Conservation (phyloP, 2,888 invertebrate genomes). For the Prostheceraeus crozeri region DNA sequence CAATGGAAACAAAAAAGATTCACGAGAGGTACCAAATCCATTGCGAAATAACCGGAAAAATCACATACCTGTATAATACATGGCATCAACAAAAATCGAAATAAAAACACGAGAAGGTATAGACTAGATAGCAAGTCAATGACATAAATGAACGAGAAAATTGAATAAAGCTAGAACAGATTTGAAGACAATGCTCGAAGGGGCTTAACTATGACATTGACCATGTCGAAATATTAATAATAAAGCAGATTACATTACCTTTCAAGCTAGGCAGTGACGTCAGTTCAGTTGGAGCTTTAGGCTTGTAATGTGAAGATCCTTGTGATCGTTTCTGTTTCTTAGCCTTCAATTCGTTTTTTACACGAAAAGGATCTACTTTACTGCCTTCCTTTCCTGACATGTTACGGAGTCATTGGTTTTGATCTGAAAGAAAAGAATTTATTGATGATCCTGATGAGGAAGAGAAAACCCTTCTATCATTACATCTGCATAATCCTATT, state of each 20-base stretch:
- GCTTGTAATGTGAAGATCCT: conserved; percentile 94
- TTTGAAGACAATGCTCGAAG: too few relatives aligned
- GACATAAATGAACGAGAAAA: not conserved
- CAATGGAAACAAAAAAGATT: too few relatives aligned
- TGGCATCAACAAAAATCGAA: conserved; percentile 2
- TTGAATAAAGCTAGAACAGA: too few relatives aligned
- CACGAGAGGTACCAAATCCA: too few relatives aligned
- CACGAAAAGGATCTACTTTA: conserved; percentile 74
- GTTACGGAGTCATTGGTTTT: conserved; percentile 6
- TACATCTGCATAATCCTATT: too few relatives aligned
- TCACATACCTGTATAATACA: not conserved
- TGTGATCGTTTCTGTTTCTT: conserved; percentile 97
- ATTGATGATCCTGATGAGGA: too few relatives aligned
- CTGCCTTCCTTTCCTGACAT: conserved; percentile 33
- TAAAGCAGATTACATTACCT: conserved; percentile 63
- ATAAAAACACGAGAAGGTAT: not conserved
- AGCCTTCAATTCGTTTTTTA: conserved; percentile 67
- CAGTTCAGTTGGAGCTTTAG: conserved; percentile 92
- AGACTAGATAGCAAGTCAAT: not conserved
- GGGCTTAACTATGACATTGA: not conserved
- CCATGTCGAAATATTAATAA: not conserved
- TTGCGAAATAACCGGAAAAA: too few relatives aligned
- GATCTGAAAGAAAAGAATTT: too few relatives aligned
- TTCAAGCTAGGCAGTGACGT: conserved; percentile 89
- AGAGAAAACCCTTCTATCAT: too few relatives aligned